Conservation (phyloP, 2,113 vertebrate species). For the Lichenostomus cassidix region DNA sequence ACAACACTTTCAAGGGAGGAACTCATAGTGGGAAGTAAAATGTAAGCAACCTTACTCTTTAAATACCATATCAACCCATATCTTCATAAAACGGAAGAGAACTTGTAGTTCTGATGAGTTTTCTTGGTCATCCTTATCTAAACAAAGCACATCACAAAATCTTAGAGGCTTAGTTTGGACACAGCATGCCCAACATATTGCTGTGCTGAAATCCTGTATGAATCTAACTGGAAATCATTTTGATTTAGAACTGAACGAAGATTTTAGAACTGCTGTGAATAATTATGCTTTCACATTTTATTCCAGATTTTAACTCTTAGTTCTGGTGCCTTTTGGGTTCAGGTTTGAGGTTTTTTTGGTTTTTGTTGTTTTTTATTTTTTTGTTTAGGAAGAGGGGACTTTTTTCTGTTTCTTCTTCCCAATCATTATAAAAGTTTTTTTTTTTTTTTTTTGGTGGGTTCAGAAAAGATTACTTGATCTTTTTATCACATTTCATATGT, state of each 20-base stretch:
- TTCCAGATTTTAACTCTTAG: neutral
- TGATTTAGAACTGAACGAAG: neutral
- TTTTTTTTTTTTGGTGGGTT: neutral
- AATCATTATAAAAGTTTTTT: neutral
- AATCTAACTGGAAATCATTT: neutral
- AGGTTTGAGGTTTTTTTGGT: neutral
- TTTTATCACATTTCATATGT: neutral
- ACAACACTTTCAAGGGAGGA: neutral
- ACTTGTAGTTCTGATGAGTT: neutral
- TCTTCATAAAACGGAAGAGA: neutral
- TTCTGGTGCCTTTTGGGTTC: neutral
- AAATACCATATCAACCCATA: neutral
- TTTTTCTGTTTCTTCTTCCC: neutral
- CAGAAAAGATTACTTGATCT: neutral
- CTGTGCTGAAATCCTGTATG: neutral
- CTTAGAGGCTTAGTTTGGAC: neutral
- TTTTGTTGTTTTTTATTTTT: neutral
- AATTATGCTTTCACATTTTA: neutral
- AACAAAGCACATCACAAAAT: neutral
- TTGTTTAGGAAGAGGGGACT: neutral
- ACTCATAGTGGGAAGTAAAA: neutral
- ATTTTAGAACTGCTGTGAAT: neutral
- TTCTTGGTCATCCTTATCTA: neutral
- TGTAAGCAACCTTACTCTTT: neutral
- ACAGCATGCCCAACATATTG: neutral